Base-by-base conservation (phyloP, 2,888 invertebrate species). In the Ichneumoninae sp. region DNA sequence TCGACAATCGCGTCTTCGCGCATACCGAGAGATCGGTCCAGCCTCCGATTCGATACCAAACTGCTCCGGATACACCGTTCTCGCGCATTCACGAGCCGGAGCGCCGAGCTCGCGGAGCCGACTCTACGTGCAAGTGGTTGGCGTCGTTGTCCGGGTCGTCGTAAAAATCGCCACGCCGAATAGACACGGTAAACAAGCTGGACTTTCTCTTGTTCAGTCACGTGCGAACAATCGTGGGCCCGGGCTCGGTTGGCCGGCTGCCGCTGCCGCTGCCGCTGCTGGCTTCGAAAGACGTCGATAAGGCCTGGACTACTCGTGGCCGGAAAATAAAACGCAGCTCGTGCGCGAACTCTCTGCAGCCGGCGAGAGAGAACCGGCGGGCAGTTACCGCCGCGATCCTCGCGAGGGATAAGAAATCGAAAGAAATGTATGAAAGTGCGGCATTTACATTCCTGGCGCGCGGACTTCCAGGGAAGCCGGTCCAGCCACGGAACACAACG, bases 191-290 rank as follows among this genome's bases (percentile, higher is more conserved):
- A 82, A 82, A 82, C 82, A 85, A 82, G 80, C 80, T 30, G 72
- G 78, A 85, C 84, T 85, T 85, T 85, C 84, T 85, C 84, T 85
- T 85, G 84, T 85, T 85, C 84, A 85, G 84, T 82, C 84, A 85
- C 84, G 84, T 85, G 84, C 84, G 82, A 85, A 85, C 84, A 85
- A 82, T 85, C 84, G 84, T 80, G 79, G 84, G 66, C 60, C 74
- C 76, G 60, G 62, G 75, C 65, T 47, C 44, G 52, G 60, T 44
- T 50, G 62, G 47, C 60, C 72, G 72, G 40, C 57, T n/a, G 44
- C 52, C 60, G 70, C 40, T 62, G 70, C 54, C 33, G 57, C n/a
- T 68, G 71, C 50, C 62, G 70, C 54, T 60, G 57, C n/a, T 22
- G 22, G 22, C 75, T 74, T 57, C 33, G 52, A 47, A 40, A 52